A percentile compares a stretch with the other conserved stretches of the same genome.
These are phyloP conservation scores for Enteromius radiatus DNA, from an alignment of 2,797 vertebrate species.

Conservation along the genomic window DNA sequence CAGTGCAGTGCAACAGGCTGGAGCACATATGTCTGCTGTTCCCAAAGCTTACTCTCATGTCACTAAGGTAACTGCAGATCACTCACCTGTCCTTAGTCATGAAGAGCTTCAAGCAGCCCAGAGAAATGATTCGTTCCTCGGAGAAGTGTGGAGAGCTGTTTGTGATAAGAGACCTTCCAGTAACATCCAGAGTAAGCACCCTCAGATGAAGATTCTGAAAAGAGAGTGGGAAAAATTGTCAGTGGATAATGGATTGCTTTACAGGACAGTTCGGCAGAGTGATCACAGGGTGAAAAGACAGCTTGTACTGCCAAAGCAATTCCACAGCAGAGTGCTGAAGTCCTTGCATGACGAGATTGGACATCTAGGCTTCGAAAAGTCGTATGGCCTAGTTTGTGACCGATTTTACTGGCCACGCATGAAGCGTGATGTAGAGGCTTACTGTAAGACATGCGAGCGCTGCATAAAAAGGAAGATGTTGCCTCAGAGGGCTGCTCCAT, in stretches of 20 bases:
- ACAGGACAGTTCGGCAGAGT: no score
- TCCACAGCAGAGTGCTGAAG: no score
- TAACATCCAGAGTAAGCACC: neutral
- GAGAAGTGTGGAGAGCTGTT: neutral
- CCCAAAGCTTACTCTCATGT: constrained; percentile 10
- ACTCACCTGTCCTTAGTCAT: neutral
- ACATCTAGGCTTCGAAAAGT: no score
- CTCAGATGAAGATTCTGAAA: neutral
- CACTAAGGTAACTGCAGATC: neutral
- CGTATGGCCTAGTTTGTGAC: no score
- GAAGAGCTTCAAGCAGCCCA: neutral
- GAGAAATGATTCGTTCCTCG: neutral
- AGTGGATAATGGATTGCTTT: no score
- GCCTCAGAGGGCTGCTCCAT: neutral
- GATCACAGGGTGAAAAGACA: no score
- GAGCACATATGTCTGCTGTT: neutral
- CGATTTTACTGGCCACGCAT: no score
- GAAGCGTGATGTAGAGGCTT: neutral
- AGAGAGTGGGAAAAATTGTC: no score
- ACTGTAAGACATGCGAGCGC: neutral
- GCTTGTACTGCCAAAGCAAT: no score
- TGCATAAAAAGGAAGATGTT: neutral
- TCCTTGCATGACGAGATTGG: no score
- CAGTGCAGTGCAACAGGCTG: no score
- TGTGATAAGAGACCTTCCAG: neutral